phyloP scores from a whole-genome alignment of 2,113 vertebrate genomes.

The Puntigrus tetrazona region DNA sequence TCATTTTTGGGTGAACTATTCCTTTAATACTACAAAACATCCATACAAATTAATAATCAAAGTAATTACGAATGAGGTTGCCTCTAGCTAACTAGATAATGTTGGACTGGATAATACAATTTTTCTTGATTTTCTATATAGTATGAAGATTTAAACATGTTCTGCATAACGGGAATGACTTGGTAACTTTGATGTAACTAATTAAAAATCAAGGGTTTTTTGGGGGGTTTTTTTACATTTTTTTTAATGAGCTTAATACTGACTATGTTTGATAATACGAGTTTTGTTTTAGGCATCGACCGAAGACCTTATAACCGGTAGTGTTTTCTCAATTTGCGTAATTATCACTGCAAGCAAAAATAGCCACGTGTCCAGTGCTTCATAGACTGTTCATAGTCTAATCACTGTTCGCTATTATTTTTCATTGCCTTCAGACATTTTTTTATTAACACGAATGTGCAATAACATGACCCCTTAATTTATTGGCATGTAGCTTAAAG shows the following conservation, averaged over 20 bases:
- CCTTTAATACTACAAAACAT: no score
- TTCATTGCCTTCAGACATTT: constrained; percentile 12
- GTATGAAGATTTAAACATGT: not conserved
- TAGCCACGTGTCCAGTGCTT: not conserved
- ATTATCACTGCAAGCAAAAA: constrained; percentile 13
- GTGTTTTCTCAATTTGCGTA: constrained; percentile 15
- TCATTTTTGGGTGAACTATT: no score
- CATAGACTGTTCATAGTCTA: not conserved
- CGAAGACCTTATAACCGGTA: not conserved
- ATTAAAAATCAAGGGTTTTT: not conserved
- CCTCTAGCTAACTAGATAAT: not conserved
- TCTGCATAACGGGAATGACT: not conserved
- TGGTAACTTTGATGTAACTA: not conserved
- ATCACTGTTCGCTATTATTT: constrained; percentile 25
- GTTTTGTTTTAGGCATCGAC: not conserved
- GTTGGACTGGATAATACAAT: no score
- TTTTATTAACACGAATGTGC: not conserved
- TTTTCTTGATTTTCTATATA: not conserved
- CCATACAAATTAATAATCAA: no score
- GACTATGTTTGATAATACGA: not conserved
- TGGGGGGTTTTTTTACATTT: no score
- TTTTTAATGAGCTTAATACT: not conserved
- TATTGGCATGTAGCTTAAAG: constrained; percentile 13
- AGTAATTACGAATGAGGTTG: no score
- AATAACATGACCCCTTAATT: constrained; percentile 23